phyloP scores from a whole-genome alignment of 1,140 invertebrate genomes.

The Drosophila insularis region DNA sequence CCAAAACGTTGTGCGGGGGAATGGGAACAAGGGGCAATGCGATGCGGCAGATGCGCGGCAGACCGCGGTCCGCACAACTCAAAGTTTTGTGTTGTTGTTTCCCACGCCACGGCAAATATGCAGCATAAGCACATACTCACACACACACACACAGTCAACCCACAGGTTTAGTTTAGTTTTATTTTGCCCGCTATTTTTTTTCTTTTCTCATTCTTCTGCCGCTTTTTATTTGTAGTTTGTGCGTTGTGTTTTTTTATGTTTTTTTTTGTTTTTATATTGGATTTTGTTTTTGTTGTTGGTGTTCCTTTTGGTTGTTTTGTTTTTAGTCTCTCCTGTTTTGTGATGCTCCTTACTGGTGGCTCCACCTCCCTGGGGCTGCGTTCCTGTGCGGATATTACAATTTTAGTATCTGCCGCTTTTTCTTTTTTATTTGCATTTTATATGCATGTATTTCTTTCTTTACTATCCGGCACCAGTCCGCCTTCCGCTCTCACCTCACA shows the following conservation, averaged over 20 bases:
- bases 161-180: constrained; percentile 69
- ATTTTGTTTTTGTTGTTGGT: constrained; percentile 29
- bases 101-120: constrained; percentile 67
- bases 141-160: constrained; percentile 46
- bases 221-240: constrained; percentile 26
- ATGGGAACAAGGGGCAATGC: constrained; percentile 16
- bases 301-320: constrained; percentile 16
- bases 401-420: constrained; percentile 76
- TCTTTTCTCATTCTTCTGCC: constrained; percentile 6
- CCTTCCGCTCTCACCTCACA: background rate
- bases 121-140: constrained; percentile 17
- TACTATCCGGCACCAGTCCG: constrained; percentile 3
- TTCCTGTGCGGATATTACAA: constrained; percentile 78
- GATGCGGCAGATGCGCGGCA: constrained; percentile 34
- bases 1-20: constrained; percentile 35
- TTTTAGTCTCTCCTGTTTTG: constrained; percentile 27
- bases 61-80: constrained; percentile 25
- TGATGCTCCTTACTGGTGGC: constrained; percentile 17
- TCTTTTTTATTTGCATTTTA: constrained; percentile 77
- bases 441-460: constrained; percentile 65
- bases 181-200: constrained; percentile 41
- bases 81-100: constrained; percentile 62
- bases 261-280: background rate
- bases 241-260: constrained; percentile 7
- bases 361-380: constrained; percentile 42